Evolutionary conservation across 2,888 invertebrate genomes (phyloP).

Genomic region (Sisyra terminalis): DNA sequence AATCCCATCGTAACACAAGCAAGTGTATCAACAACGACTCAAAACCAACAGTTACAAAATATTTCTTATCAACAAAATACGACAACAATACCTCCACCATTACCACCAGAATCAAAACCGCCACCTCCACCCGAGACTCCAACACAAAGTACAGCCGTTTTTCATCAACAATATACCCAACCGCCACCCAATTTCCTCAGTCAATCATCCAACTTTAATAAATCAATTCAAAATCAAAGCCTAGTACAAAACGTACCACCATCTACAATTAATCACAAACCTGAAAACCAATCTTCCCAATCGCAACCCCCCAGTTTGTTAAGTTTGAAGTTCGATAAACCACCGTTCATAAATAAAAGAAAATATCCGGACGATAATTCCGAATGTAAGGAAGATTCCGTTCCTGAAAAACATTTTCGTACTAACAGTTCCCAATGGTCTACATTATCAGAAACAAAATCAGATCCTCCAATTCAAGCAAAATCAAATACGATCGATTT

Average conservation of each 20-base stretch:
- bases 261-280: conserved; percentile 27
- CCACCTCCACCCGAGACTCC: conserved; percentile 24
- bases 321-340: conserved; percentile 11
- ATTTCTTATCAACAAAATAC: conserved; percentile 16
- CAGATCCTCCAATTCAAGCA: conserved; percentile 12
- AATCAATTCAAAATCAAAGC: conserved; percentile 7
- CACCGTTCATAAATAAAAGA: conserved; percentile 6
- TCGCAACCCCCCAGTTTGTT: conserved; percentile 9
- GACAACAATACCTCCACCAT: conserved; percentile 20
- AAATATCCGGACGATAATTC: conserved; percentile 5
- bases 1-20: conserved; percentile 12
- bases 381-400: conserved; percentile 14
- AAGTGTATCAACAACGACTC: conserved; percentile 1
- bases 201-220: conserved; percentile 20
- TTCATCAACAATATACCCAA: conserved; percentile 14
- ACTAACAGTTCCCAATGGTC: not conserved
- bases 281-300: not conserved
- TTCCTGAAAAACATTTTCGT: not conserved
- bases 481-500: conserved; percentile 13
- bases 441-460: conserved; percentile 12
- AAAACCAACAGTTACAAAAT: not conserved
- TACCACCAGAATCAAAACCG: conserved; percentile 25
- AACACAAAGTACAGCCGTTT: conserved; percentile 14
- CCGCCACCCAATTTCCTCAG: conserved; percentile 21
- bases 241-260: conserved; percentile 20